Percentiles rank a stretch among this genome's conserved stretches.
These are phyloP conservation scores for Dryoscopus gambensis DNA, from an alignment of 2,113 vertebrate species.

Conservation along the genomic window DNA sequence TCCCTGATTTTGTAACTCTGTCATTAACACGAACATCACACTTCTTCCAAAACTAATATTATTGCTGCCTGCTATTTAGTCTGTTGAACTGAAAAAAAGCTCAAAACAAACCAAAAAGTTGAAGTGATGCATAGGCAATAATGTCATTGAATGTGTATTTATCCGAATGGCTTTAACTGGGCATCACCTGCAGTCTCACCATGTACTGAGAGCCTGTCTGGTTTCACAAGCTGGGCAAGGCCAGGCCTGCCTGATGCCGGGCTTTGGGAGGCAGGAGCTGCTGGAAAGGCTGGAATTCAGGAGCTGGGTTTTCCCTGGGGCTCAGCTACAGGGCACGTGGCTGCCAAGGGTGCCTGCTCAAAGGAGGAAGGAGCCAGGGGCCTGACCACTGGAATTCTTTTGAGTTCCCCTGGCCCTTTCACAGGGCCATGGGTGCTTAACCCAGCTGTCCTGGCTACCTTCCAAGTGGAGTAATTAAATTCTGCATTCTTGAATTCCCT, in stretches of 20 bases:
- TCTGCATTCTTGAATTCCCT: background rate
- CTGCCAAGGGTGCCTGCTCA: background rate
- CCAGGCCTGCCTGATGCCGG: background rate
- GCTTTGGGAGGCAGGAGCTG: background rate
- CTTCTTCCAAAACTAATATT: conserved; percentile 10
- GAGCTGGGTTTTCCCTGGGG: background rate
- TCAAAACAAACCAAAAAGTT: background rate
- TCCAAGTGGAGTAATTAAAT: conserved; percentile 12
- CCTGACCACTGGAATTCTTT: background rate
- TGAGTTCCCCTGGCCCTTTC: background rate
- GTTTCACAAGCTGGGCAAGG: background rate
- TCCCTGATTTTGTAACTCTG: conserved; percentile 13
- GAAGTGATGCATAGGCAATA: background rate
- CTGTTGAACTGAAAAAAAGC: background rate
- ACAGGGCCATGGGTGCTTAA: background rate
- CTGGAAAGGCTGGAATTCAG: background rate
- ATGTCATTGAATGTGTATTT: background rate
- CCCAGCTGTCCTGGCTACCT: background rate
- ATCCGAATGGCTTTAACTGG: background rate
- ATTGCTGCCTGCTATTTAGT: conserved; percentile 24
- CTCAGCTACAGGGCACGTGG: rapidly evolving
- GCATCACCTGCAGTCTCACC: background rate
- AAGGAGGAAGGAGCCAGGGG: background rate
- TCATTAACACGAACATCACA: conserved; percentile 18
- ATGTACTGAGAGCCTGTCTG: background rate